A percentile compares a stretch with the other conserved stretches of the same genome.
Evolutionary conservation across 2,797 vertebrate genomes (phyloP).

Genomic region (Poecilia picta): DNA sequence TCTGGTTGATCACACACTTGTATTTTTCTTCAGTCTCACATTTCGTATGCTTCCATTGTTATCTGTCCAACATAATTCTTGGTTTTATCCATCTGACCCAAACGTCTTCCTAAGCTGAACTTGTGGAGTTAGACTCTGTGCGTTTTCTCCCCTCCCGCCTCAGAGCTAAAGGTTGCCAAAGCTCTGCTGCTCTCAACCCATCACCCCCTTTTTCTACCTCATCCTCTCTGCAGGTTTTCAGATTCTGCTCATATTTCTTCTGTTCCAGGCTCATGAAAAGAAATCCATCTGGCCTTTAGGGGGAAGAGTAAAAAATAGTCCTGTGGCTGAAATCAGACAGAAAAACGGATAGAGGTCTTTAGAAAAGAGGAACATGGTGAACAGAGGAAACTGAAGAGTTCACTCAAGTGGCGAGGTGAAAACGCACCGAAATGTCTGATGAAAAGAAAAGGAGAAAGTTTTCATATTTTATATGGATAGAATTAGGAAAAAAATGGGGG

Average conservation of each 20-base stretch:
- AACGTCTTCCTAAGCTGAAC: neutral
- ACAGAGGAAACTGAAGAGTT: slow-evolving; percentile 51
- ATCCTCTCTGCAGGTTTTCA: slow-evolving; percentile 55
- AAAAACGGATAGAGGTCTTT: slow-evolving; percentile 60
- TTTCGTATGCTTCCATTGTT: neutral
- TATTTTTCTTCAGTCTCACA: neutral
- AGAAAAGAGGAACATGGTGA: slow-evolving; percentile 38
- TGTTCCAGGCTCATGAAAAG: slow-evolving; percentile 69
- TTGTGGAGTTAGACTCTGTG: neutral
- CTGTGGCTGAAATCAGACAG: slow-evolving; percentile 66
- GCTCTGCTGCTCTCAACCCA: slow-evolving; percentile 42
- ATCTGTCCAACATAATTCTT: neutral
- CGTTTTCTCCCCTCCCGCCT: slow-evolving; percentile 18
- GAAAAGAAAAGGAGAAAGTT: slow-evolving; percentile 27
- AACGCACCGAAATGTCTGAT: slow-evolving; percentile 37
- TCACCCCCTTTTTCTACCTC: slow-evolving; percentile 43
- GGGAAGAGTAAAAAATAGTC: slow-evolving; percentile 67
- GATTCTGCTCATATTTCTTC: slow-evolving; percentile 70
- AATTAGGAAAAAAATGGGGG: slow-evolving; percentile 11
- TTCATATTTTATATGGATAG: slow-evolving; percentile 27
- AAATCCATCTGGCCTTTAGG: slow-evolving; percentile 76
- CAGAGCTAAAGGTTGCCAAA: slow-evolving; percentile 37
- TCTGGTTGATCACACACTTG: neutral
- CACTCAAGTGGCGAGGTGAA: slow-evolving; percentile 35
- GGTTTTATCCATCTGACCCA: neutral